Evolutionary conservation across 2,113 vertebrate species (phyloP).

Genomic region (Cervus canadensis): DNA sequence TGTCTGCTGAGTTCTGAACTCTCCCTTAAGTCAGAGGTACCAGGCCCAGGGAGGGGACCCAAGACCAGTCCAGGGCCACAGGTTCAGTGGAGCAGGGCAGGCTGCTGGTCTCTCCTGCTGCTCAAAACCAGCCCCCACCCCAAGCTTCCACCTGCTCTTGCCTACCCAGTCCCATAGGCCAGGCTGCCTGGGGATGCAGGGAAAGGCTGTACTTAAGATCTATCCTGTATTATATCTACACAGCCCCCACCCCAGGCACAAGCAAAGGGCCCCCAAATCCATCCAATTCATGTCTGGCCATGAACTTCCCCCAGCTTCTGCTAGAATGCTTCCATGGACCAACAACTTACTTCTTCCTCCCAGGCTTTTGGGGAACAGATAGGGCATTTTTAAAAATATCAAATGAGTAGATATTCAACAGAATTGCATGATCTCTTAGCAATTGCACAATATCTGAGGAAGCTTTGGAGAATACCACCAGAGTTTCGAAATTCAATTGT

Average conservation of each 20-base stretch:
- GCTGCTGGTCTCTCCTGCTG: background rate
- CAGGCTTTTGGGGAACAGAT: background rate
- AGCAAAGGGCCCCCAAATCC: background rate
- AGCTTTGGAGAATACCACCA: background rate
- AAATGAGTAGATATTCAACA: background rate
- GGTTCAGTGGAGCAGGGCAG: background rate
- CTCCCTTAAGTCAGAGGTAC: background rate
- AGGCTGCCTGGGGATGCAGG: background rate
- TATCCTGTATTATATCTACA: background rate
- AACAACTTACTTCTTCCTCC: background rate
- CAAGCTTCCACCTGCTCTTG: background rate
- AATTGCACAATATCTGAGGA: background rate
- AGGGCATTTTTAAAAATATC: background rate
- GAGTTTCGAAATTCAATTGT: background rate
- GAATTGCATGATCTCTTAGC: background rate
- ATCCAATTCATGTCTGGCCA: background rate
- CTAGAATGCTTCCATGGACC: background rate
- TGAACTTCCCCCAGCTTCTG: background rate
- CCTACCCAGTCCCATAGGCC: background rate
- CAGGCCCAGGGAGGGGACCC: background rate
- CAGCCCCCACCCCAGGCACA: background rate
- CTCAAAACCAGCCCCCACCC: background rate
- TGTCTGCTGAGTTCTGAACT: background rate
- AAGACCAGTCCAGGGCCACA: background rate
- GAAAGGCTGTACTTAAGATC: background rate